Conservation (phyloP, 2,888 invertebrate species). For the Autographa gamma region DNA sequence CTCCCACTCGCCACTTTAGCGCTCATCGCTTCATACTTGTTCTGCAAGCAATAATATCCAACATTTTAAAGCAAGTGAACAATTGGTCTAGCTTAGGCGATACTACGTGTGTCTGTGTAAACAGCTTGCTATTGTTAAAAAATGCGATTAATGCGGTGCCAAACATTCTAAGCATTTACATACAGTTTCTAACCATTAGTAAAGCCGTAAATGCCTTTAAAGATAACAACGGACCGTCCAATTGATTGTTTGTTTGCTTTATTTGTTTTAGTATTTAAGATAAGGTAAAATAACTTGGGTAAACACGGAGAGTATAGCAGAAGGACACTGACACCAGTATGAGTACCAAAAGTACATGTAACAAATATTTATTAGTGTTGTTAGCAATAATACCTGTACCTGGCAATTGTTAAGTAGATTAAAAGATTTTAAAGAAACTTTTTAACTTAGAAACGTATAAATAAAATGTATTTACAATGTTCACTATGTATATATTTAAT, state of each 20-base stretch:
- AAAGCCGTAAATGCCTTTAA: constrained; percentile 61
- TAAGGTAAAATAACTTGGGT: constrained; percentile 37
- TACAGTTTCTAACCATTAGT: constrained; percentile 38
- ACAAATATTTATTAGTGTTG: constrained; percentile 42
- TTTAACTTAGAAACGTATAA: constrained; percentile 29
- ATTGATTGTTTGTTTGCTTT: constrained; percentile 72
- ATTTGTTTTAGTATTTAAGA: constrained; percentile 57
- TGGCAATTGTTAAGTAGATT: constrained; percentile 45
- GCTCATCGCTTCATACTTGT: constrained; percentile 74
- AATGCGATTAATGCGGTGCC: constrained; percentile 42
- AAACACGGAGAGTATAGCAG: constrained; percentile 24
- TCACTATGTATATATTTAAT: constrained; percentile 15
- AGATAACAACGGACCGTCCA: constrained; percentile 71
- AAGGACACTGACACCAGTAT: constrained; percentile 27
- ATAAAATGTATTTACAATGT: constrained; percentile 24
- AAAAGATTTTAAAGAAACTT: constrained; percentile 38
- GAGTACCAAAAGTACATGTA: constrained; percentile 52
- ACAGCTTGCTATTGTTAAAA: constrained; percentile 48
- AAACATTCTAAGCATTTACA: constrained; percentile 30
- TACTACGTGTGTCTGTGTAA: constrained; percentile 15
- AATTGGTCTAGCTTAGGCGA: constrained; percentile 48
- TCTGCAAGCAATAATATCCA: constrained; percentile 77
- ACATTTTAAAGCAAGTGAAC: constrained; percentile 57
- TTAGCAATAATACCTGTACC: constrained; percentile 51
- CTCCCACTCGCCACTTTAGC: constrained; percentile 76